phyloP scores from a whole-genome alignment of 1,140 invertebrate species.

The Phymastichus coffea region DNA sequence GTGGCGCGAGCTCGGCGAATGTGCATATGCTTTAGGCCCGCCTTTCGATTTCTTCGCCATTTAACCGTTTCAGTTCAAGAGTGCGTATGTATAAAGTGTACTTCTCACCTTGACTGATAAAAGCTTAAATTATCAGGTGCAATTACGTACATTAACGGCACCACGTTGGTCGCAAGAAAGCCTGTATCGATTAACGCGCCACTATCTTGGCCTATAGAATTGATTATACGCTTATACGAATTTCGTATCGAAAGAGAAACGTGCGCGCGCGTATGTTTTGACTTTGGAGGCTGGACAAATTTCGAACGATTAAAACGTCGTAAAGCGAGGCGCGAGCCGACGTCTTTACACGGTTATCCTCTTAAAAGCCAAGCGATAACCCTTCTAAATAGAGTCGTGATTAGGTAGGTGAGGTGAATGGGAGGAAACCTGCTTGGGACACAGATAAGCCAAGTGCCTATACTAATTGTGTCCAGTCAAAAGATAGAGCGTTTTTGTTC shows the following conservation, averaged over 20 bases:
- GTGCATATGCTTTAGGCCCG: background rate
- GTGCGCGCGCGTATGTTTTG: too few species aligned
- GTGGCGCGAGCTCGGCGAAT: background rate
- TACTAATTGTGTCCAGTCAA: slow-evolving; percentile 32
- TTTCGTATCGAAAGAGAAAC: background rate
- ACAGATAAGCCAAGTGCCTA: slow-evolving; percentile 30
- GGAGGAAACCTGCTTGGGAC: background rate
- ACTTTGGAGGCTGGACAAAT: too few species aligned
- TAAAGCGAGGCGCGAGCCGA: slow-evolving; percentile 13
- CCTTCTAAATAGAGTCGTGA: slow-evolving; percentile 30
- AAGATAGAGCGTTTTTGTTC: slow-evolving; percentile 23
- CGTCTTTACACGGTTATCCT: slow-evolving; percentile 27
- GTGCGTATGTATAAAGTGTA: too few species aligned
- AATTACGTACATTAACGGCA: too few species aligned
- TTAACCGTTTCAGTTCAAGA: too few species aligned
- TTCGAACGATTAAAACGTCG: slow-evolving; percentile 29
- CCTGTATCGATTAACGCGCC: slow-evolving; percentile 14
- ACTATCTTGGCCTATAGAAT: too few species aligned
- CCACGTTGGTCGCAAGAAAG: too few species aligned
- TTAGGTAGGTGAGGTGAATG: slow-evolving; percentile 22
- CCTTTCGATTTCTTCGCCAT: background rate
- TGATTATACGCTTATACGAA: too few species aligned
- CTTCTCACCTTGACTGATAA: slow-evolving; percentile 17
- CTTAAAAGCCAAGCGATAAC: slow-evolving; percentile 28
- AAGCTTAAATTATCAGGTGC: too few species aligned